Evolutionary conservation across 1,140 invertebrate species (phyloP).

Genomic region (Diabrotica virgifera): DNA sequence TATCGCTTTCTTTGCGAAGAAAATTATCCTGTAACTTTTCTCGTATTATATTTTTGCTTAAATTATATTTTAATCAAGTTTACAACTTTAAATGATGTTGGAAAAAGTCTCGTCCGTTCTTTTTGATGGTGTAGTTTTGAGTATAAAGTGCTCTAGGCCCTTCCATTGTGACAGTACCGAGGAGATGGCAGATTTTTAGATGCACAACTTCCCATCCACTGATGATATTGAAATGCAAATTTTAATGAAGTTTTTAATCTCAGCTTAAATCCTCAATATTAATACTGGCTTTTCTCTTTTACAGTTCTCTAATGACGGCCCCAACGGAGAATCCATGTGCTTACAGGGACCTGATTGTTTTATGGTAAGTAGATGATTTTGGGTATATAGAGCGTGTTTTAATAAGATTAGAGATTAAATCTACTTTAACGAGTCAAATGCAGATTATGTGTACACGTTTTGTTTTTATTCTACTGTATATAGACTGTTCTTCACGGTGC

Average conservation of each 20-base stretch:
- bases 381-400: no score
- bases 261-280: constrained; percentile 18
- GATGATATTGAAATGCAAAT: constrained; percentile 27
- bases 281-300: constrained; percentile 46
- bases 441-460: no score
- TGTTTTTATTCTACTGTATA: no score
- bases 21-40: no score
- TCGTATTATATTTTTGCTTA: no score
- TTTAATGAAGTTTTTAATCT: constrained; percentile 37
- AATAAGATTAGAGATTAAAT: no score
- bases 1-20: background rate
- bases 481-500: no score
- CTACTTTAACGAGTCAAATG: no score
- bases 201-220: constrained; percentile 1
- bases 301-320: constrained; percentile 56
- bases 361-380: constrained; percentile 54
- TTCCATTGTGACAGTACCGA: background rate
- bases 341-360: constrained; percentile 64
- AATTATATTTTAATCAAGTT: no score
- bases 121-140: background rate
- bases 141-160: background rate
- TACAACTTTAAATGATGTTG: no score
- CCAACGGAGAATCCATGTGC: constrained; percentile 60
- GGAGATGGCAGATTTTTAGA: background rate
- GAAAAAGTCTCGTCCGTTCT: background rate